Evolutionary conservation across 2,888 invertebrate genomes (phyloP).

Genomic region (Ferdinandea cuprea): DNA sequence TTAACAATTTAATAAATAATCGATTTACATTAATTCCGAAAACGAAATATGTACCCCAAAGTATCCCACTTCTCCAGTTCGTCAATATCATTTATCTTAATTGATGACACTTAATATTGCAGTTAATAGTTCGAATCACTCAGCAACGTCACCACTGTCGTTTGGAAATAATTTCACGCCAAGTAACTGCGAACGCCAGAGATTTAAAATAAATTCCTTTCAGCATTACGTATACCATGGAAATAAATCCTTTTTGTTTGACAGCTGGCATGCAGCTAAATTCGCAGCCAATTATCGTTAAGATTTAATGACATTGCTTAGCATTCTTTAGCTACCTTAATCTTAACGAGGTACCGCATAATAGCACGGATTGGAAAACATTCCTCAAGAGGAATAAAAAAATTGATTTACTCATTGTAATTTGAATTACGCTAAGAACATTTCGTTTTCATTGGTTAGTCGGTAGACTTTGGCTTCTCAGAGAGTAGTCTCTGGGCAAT

Average conservation of each 20-base stretch:
- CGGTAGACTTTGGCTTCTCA: constrained; percentile 14
- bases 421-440: constrained; percentile 25
- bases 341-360: constrained; percentile 32
- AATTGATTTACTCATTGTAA: constrained; percentile 39
- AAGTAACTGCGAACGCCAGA: not conserved
- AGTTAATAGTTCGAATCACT: not conserved
- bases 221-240: constrained; percentile 5
- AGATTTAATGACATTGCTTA: constrained; percentile 62
- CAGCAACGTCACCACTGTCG: not conserved
- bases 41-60: too few species aligned
- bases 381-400: constrained; percentile 33
- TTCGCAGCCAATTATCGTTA: constrained; percentile 58
- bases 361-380: constrained; percentile 48
- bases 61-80: too few species aligned
- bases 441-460: constrained; percentile 21
- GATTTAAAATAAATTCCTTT: constrained; percentile 14
- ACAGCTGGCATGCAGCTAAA: constrained; percentile 61
- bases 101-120: constrained; percentile 3
- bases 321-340: constrained; percentile 40
- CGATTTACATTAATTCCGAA: not conserved
- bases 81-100: constrained; percentile 9
- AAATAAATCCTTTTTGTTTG: constrained; percentile 45
- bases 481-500: constrained; percentile 12
- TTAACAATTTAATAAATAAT: not conserved
- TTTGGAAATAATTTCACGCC: constrained; percentile 9